Evolutionary conservation across 2,113 vertebrate species (phyloP).

Genomic region (Lamprologus ornatipinnis): DNA sequence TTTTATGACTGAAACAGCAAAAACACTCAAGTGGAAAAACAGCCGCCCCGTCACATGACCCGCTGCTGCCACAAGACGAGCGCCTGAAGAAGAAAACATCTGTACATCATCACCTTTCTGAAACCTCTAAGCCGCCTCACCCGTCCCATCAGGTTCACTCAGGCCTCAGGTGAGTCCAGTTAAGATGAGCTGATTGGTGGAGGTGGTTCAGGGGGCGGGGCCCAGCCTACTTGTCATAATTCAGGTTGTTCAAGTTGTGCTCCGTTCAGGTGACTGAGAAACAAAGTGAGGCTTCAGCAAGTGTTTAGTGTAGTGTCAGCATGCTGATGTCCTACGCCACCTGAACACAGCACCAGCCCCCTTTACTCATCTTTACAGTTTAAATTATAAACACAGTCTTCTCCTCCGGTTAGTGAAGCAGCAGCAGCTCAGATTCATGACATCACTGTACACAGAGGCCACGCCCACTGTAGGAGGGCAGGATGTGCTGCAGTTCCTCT

Average conservation of each 20-base stretch:
- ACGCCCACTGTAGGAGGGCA: not conserved
- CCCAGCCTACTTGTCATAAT: not conserved
- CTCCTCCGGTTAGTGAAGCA: not conserved
- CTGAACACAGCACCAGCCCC: not conserved
- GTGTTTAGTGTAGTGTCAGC: not conserved
- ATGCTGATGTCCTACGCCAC: not conserved
- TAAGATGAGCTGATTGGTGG: not conserved
- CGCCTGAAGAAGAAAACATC: not conserved
- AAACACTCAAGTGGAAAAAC: not conserved
- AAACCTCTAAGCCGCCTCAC: not conserved
- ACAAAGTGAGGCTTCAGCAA: not conserved
- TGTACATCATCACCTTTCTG: slow-evolving; percentile 3
- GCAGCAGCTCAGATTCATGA: not conserved
- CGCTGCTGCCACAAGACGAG: not conserved
- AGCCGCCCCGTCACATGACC: not conserved
- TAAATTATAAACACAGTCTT: not conserved
- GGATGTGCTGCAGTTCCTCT: not conserved
- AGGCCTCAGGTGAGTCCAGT: not conserved
- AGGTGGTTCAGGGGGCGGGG: not conserved
- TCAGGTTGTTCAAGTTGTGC: not conserved
- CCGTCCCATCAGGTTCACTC: not conserved
- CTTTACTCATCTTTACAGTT: not conserved
- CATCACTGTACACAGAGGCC: not conserved
- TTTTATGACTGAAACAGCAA: slow-evolving; percentile 40
- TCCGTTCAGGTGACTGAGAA: not conserved